Base-by-base conservation (phyloP, 2,888 invertebrate species). In the Drosophila formosana region DNA sequence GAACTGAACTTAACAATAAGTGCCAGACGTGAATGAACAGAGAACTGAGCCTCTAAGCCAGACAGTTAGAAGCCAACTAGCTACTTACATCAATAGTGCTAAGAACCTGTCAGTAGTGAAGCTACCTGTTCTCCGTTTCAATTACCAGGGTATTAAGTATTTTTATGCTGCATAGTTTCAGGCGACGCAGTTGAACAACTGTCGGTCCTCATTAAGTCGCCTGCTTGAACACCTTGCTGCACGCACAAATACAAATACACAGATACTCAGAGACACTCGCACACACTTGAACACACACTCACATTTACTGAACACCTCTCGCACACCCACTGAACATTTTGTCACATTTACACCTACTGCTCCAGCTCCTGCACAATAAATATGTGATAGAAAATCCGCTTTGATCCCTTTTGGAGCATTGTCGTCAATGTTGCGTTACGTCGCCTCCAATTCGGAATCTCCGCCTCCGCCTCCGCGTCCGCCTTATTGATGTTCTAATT, bases 401-500 rank as follows among this genome's bases (percentile, higher is more conserved):
- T 85, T 85, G 84, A 88, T 85, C 87, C 88, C 75, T 79, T 81
- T 75, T 65, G 65, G 45, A 65, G 79, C 74, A 75, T 71, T 68
- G 70, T 74, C 87, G 79, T 76, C 82, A 88, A 72, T 83, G 87
- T 89, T 88, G 89, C 87, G 89, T 88, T 78, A 80, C 87, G 67
- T 72, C 58, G 51, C 63, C 73, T 55, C 28, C 45, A 55, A 56
- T 73, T 34, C 26, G 9, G 4, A 11, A 39, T 23, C 7, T 32
- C 11, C 8, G 9, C 32, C 37, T 51, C 46, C 39, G 18, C 37
- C 50, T 55, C 58, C 25, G 45, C 23, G 58, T 66, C 45, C 76
- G 80, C 78, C 89, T 89, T 88, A 88, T 89, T 88, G 89, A 88
- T 89, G 87, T 81, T 86, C 89, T 88, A 88, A 88, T 89, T 88